Conservation (phyloP, 2,797 vertebrate species). For the Picus viridis region DNA sequence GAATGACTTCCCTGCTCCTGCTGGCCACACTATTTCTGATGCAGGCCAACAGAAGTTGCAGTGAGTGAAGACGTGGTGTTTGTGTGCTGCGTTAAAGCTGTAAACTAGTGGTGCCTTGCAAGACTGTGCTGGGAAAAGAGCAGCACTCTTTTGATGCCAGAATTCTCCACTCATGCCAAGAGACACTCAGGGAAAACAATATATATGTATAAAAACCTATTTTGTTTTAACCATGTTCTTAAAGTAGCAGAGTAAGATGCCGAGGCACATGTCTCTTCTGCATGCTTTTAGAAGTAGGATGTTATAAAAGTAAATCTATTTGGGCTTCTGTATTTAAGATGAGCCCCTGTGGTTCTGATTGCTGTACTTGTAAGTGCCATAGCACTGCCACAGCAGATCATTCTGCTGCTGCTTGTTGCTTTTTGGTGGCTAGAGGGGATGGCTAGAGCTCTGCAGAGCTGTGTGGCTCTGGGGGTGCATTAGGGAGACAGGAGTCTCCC, state of each 20-base stretch:
- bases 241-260: not conserved
- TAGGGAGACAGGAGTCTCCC: not conserved
- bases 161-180: conserved; percentile 11
- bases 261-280: not conserved
- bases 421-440: not conserved
- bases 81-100: not conserved
- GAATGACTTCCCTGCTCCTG: no score
- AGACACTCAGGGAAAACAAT: conserved; percentile 19
- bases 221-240: conserved; percentile 40
- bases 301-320: not conserved
- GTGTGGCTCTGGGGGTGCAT: not conserved
- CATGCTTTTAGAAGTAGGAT: not conserved
- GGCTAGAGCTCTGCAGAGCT: not conserved
- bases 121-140: conserved; percentile 36
- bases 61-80: not conserved
- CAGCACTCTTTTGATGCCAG: conserved; percentile 27
- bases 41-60: not conserved
- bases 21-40: no score
- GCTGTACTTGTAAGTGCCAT: not conserved
- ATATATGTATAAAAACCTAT: not conserved
- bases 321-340: not conserved
- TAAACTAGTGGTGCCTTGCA: not conserved
- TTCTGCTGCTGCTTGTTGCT: not conserved
- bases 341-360: not conserved
- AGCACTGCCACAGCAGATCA: not conserved